phyloP scores from a whole-genome alignment of 1,140 invertebrate species.

The Euura lappo region DNA sequence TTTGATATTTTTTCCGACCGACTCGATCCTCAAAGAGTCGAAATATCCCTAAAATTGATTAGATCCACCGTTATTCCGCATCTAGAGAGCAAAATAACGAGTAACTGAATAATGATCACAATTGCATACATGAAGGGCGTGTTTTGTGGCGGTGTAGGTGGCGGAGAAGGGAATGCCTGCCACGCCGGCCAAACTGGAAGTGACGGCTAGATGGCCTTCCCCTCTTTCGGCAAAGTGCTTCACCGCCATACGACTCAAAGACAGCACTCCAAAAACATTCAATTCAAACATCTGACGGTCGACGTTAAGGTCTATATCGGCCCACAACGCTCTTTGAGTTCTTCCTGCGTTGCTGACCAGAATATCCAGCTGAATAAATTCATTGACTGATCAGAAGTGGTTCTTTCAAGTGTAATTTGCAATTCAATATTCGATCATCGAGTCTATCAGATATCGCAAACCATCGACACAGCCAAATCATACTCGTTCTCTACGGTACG shows the following conservation, averaged over 20 bases:
- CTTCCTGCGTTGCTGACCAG: slow-evolving; percentile 84
- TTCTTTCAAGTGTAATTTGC: not conserved
- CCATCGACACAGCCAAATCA: too few species aligned
- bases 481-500: too few species aligned
- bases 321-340: slow-evolving; percentile 80
- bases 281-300: slow-evolving; percentile 82
- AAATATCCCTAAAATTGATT: slow-evolving; percentile 72
- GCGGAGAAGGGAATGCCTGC: slow-evolving; percentile 74
- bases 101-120: slow-evolving; percentile 10
- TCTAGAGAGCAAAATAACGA: not conserved
- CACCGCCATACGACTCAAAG: slow-evolving; percentile 72
- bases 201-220: slow-evolving; percentile 74
- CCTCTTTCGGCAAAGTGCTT: slow-evolving; percentile 68
- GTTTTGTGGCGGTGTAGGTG: slow-evolving; percentile 81
- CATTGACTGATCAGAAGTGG: too few species aligned
- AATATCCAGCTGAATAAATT: slow-evolving; percentile 70
- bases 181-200: slow-evolving; percentile 76
- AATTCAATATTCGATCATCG: slow-evolving; percentile 12
- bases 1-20: slow-evolving; percentile 63
- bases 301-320: slow-evolving; percentile 76
- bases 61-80: too few species aligned
- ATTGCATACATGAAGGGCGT: slow-evolving; percentile 76
- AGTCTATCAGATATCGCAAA: too few species aligned
- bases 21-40: slow-evolving; percentile 69
- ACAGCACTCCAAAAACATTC: slow-evolving; percentile 80